phyloP scores from a whole-genome alignment of 1,140 invertebrate species.

The Eriocheir sinensis region DNA sequence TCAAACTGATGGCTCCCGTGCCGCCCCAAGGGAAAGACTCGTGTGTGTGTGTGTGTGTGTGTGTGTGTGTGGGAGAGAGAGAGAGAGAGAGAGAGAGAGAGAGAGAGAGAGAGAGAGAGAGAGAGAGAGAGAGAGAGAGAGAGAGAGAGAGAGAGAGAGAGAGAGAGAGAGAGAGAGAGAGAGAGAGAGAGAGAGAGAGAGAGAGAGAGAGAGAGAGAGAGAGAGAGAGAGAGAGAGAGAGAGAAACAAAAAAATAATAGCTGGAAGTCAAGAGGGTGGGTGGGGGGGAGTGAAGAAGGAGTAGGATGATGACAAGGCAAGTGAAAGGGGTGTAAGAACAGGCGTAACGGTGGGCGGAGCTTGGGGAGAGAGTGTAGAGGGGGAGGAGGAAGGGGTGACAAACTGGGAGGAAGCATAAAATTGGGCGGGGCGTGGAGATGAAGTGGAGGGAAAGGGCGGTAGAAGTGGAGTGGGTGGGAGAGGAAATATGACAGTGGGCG shows the following conservation, averaged over 20 bases:
- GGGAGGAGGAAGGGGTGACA: background rate
- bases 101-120: too few relatives aligned
- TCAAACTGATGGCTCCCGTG: background rate
- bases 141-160: background rate
- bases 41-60: too few relatives aligned
- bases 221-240: background rate
- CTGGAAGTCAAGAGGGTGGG: too few relatives aligned
- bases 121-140: background rate
- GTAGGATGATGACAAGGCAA: constrained; percentile 7
- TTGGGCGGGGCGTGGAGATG: too few relatives aligned
- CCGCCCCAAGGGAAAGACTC: background rate
- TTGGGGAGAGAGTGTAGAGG: background rate
- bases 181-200: constrained; percentile 1
- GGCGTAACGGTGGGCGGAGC: too few relatives aligned
- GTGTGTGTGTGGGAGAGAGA: too few relatives aligned
- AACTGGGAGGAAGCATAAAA: background rate
- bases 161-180: background rate
- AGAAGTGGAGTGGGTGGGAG: background rate
- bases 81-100: too few relatives aligned
- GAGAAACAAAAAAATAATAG: background rate
- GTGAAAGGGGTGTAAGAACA: too few relatives aligned
- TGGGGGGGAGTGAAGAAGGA: background rate
- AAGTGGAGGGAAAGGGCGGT: too few relatives aligned
- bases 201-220: background rate
- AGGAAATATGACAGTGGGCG: background rate